These are phyloP conservation scores for Ptychadena robeensis DNA, from an alignment of 2,797 vertebrate species.

Conservation along the genomic window DNA sequence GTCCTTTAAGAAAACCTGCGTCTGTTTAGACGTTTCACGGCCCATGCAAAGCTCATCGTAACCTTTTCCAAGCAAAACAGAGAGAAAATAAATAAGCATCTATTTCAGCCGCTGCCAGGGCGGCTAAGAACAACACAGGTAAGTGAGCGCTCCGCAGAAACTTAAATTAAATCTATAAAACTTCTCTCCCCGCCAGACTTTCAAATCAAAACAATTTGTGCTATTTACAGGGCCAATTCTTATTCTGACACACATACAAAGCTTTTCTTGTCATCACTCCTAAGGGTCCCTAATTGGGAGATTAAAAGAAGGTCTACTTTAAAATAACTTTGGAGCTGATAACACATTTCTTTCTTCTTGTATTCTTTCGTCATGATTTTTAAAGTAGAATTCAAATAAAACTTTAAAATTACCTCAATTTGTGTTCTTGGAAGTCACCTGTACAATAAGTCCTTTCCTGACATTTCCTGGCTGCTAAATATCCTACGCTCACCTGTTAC, in stretches of 20 bases:
- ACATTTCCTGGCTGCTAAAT: no score
- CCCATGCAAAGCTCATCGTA: neutral
- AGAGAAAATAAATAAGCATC: slow-evolving; percentile 16
- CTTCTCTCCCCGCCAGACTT: neutral
- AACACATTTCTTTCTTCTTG: neutral
- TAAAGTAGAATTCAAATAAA: neutral
- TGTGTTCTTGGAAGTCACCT: no score
- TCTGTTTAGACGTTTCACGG: neutral
- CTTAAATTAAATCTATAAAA: neutral
- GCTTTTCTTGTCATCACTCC: neutral
- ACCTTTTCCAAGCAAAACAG: slow-evolving; percentile 29
- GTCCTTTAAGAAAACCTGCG: neutral
- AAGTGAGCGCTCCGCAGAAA: slow-evolving; percentile 6
- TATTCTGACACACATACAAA: slow-evolving; percentile 13
- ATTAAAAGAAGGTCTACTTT: neutral
- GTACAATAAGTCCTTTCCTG: no score
- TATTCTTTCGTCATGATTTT: neutral
- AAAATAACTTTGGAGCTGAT: neutral
- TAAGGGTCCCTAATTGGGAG: slow-evolving; percentile 2
- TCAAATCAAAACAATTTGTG: slow-evolving; percentile 18
- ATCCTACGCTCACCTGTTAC: no score
- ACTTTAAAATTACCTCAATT: no score
- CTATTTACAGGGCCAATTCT: neutral
- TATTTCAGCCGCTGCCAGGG: neutral
- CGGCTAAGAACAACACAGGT: slow-evolving; percentile 12